Conservation (phyloP, 2,113 vertebrate genomes). For the Hydrochoerus hydrochaeris region DNA sequence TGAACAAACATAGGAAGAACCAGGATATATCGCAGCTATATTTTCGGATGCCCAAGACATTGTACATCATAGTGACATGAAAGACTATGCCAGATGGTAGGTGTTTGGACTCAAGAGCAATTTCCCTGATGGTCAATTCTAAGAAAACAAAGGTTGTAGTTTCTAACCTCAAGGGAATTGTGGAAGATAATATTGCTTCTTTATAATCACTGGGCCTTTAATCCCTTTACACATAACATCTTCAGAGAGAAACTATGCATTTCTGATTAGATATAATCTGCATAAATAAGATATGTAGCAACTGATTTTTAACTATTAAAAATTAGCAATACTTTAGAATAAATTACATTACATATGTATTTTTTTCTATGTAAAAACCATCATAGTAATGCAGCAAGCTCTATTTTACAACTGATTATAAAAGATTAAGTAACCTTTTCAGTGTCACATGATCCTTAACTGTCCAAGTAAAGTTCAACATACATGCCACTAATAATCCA, state of each 20-base stretch:
- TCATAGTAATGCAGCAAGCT: not conserved
- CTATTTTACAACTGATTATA: not conserved
- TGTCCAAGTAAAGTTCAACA: not conserved
- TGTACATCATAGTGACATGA: rapidly evolving
- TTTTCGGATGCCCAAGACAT: not conserved
- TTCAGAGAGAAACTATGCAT: constrained; percentile 51
- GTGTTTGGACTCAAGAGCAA: constrained; percentile 60
- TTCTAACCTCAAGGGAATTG: constrained; percentile 54
- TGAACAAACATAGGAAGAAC: not conserved
- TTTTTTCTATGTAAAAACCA: not conserved
- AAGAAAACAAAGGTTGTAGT: constrained; percentile 68
- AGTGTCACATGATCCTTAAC: not conserved
- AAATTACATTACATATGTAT: not conserved
- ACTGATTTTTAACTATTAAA: not conserved
- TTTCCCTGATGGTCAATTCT: constrained; percentile 69
- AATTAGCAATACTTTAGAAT: constrained; percentile 27
- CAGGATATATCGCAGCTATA: not conserved
- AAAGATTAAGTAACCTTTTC: constrained; percentile 14
- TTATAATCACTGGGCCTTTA: not conserved
- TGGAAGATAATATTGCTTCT: constrained; percentile 39
- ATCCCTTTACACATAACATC: not conserved
- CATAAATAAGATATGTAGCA: not conserved
- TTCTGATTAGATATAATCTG: constrained; percentile 3
- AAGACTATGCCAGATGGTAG: constrained; percentile 48
- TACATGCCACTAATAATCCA: not conserved